Evolutionary conservation across 2,888 invertebrate genomes (phyloP).

Genomic region (Teinopalpus imperialis): DNA sequence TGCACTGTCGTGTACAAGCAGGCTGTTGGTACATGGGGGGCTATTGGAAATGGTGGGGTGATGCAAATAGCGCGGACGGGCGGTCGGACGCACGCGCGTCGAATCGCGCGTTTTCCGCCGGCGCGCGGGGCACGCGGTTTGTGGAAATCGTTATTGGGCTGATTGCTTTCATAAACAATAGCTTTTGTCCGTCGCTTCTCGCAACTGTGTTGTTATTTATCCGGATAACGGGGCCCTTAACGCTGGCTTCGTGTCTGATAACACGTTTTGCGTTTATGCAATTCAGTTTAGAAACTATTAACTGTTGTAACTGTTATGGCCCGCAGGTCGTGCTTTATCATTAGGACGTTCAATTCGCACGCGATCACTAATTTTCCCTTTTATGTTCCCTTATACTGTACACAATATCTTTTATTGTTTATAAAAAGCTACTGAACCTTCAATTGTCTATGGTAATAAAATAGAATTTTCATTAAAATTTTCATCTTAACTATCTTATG

Average conservation of each 20-base stretch:
- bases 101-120: slow-evolving; percentile 77
- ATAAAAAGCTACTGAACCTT: too few species aligned
- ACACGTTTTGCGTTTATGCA: slow-evolving; percentile 47
- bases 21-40: slow-evolving; percentile 36
- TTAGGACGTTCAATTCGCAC: slow-evolving; percentile 27
- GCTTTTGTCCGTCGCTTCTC: slow-evolving; percentile 72
- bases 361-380: slow-evolving; percentile 23
- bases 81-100: slow-evolving; percentile 73
- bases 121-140: slow-evolving; percentile 60
- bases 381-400: slow-evolving; percentile 10
- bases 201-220: slow-evolving; percentile 63
- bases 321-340: slow-evolving; percentile 45
- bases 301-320: slow-evolving; percentile 25
- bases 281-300: slow-evolving; percentile 41
- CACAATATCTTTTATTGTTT: too few species aligned
- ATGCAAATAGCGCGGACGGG: slow-evolving; percentile 63
- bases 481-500: too few species aligned
- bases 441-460: too few species aligned
- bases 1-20: slow-evolving; percentile 45
- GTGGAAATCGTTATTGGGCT: slow-evolving; percentile 81
- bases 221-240: slow-evolving; percentile 58
- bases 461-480: too few species aligned
- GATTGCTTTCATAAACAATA: slow-evolving; percentile 81
- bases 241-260: slow-evolving; percentile 54
- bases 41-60: slow-evolving; percentile 50